Evolutionary conservation across 2,888 invertebrate species (phyloP), one percentile per base, ranked within the genome.

Genomic region (Carabus problematicus): DNA sequence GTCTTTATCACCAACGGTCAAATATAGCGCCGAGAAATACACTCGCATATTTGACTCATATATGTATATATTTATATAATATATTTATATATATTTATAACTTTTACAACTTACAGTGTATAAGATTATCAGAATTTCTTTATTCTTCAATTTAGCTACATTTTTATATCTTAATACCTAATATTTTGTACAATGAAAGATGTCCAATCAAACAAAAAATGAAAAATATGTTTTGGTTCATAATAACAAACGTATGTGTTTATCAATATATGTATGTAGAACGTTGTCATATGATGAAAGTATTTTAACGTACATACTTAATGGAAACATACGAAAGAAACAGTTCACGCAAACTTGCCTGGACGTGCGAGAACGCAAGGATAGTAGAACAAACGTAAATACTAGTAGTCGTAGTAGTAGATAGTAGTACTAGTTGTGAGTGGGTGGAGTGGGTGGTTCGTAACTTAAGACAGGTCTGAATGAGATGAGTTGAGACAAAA

Each of bases 71-170:
- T 63, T 56, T 58, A 18, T 45, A 29, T 54, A n/a, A 59, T 63
- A 52, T 52, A 64, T 47, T 47, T 59, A 60, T 60, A 67, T 43
- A 56, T 55, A 66, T 66, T n/a, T 29, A 63, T 54, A 62, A 56
- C 62, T 60, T 67, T 58, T 66, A 66, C 58, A 67, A 49, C 42
- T 68, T 67, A 63, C 39, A 59, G 59, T 59, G 54, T 59, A 56
- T 71, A 70, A 70, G 60, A 66, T 68, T 71, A 68, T 70, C 64
- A 61, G 59, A 61, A 62, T 71, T 70, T 70, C 70, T 71, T 70
- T 70, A 67, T 70, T 62, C 62, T 70, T 67, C 60, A 67, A 67
- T 67, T 67, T 67, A 67, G 67, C 67, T 67, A 67, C 54, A 67
- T 67, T 67, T 56, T 39, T 67, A 67, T 67, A 60, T 60, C 60